A percentile compares a stretch with the other conserved stretches of the same genome.
Evolutionary conservation across 2,888 invertebrate species (phyloP).

Genomic region (Rhogogaster chlorosoma): DNA sequence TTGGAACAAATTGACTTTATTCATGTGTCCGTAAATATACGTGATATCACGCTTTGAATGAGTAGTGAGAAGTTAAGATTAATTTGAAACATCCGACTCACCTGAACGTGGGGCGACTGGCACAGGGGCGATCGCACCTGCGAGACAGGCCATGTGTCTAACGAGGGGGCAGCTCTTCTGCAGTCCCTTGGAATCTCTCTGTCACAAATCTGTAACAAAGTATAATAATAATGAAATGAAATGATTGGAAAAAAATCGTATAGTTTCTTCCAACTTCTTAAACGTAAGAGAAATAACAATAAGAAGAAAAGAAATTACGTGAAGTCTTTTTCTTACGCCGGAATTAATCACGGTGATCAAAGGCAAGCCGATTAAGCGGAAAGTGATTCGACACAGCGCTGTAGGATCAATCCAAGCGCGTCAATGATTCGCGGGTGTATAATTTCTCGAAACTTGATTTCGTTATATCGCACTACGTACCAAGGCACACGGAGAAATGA

Average conservation of each 20-base stretch:
- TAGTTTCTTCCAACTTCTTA: background rate
- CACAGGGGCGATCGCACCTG: constrained; percentile 42
- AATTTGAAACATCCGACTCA: background rate
- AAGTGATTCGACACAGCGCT: constrained; percentile 4
- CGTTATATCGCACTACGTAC: background rate
- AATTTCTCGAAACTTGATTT: constrained; percentile 33
- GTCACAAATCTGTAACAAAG: constrained; percentile 46
- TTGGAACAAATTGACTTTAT: background rate
- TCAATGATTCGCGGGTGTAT: background rate
- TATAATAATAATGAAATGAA: background rate
- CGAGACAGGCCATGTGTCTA: constrained; percentile 50
- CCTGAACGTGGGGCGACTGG: constrained; percentile 42
- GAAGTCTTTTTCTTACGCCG: background rate
- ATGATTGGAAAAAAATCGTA: background rate
- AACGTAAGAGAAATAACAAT: background rate
- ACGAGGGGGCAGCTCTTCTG: constrained; percentile 45
- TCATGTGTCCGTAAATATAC: background rate
- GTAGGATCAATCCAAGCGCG: background rate
- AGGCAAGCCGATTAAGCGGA: constrained; percentile 10
- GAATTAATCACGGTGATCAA: constrained; percentile 4
- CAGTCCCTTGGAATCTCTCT: constrained; percentile 40
- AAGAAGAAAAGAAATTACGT: background rate
- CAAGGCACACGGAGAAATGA: background rate
- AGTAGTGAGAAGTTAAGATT: constrained; percentile 30
- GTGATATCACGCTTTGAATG: constrained; percentile 8